Percentiles rank a stretch among this genome's conserved stretches.
Evolutionary conservation across 2,113 vertebrate genomes (phyloP).

Genomic region (Xyrauchen texanus): DNA sequence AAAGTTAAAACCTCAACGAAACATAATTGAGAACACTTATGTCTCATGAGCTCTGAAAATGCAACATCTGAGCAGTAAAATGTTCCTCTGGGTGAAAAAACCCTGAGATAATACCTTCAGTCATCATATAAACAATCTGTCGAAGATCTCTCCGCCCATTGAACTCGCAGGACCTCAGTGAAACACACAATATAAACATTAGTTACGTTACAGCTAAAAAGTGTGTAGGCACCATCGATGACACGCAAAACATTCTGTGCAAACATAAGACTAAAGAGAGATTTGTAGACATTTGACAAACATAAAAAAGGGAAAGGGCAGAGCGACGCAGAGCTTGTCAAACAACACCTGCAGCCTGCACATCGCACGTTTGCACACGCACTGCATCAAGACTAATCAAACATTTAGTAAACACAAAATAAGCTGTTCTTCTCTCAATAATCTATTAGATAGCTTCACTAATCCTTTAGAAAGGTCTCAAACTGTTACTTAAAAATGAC

Average conservation of each 20-base stretch:
- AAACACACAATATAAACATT: slow-evolving; percentile 50
- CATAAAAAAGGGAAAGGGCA: slow-evolving; percentile 53
- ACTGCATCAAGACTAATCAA: slow-evolving; percentile 29
- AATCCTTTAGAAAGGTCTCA: background rate
- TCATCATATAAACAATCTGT: slow-evolving; percentile 42
- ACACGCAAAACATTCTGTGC: slow-evolving; percentile 24
- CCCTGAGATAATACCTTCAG: slow-evolving; percentile 33
- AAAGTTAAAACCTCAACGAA: too few species aligned
- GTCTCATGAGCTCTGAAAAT: too few species aligned
- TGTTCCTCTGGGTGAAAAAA: background rate
- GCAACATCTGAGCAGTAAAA: too few species aligned
- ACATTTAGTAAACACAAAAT: slow-evolving; percentile 57
- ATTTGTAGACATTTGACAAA: slow-evolving; percentile 70
- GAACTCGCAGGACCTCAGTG: slow-evolving; percentile 47
- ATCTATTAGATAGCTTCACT: background rate
- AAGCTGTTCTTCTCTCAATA: slow-evolving; percentile 41
- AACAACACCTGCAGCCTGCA: slow-evolving; percentile 63
- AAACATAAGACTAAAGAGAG: slow-evolving; percentile 59
- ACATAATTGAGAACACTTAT: too few species aligned
- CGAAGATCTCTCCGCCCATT: slow-evolving; percentile 3
- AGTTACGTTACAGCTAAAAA: slow-evolving; percentile 31
- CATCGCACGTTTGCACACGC: slow-evolving; percentile 46
- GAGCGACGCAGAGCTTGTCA: slow-evolving; percentile 63
- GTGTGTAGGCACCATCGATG: slow-evolving; percentile 43
- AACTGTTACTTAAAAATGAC: background rate